Percentiles rank a stretch among this genome's conserved stretches.
Conservation (phyloP, 2,888 invertebrate species). For the Prosopocoilus inquinatus region DNA sequence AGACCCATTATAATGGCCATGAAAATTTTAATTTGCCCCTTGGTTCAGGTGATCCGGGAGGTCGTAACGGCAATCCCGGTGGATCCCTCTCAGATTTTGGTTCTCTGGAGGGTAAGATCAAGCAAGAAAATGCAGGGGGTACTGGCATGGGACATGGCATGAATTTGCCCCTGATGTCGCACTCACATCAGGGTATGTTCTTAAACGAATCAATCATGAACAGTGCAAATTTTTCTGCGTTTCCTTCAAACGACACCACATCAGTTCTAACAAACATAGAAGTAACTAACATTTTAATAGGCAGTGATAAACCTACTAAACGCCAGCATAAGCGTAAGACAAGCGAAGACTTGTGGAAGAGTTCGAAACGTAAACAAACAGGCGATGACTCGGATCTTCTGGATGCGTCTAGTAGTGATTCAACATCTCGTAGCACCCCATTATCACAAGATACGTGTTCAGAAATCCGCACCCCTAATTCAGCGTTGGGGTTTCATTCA, state of each 20-base stretch:
- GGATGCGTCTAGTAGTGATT: constrained; percentile 64
- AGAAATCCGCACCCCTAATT: constrained; percentile 55
- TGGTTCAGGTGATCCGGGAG: constrained; percentile 67
- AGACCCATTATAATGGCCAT: constrained; percentile 48
- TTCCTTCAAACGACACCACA: constrained; percentile 35
- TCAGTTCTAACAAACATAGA: constrained; percentile 43
- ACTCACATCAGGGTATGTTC: constrained; percentile 44
- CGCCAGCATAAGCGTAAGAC: constrained; percentile 59
- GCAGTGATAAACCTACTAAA: constrained; percentile 51
- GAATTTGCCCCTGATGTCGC: constrained; percentile 37
- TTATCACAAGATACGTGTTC: constrained; percentile 51
- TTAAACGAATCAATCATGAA: constrained; percentile 46
- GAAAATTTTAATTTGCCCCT: constrained; percentile 67
- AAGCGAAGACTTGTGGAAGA: constrained; percentile 59
- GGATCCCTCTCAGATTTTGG: constrained; percentile 52
- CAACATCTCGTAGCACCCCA: constrained; percentile 60
- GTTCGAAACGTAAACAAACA: constrained; percentile 56
- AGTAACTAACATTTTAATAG: constrained; percentile 44
- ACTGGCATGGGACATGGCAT: constrained; percentile 37
- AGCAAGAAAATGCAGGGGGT: constrained; percentile 47
- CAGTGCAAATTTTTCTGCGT: constrained; percentile 46
- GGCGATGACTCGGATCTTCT: constrained; percentile 57
- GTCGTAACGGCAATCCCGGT: constrained; percentile 48
- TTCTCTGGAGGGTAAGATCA: constrained; percentile 44
- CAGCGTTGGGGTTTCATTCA: constrained; percentile 59